Evolutionary conservation across 2,113 vertebrate genomes (phyloP).

Genomic region (Pipa parva): DNA sequence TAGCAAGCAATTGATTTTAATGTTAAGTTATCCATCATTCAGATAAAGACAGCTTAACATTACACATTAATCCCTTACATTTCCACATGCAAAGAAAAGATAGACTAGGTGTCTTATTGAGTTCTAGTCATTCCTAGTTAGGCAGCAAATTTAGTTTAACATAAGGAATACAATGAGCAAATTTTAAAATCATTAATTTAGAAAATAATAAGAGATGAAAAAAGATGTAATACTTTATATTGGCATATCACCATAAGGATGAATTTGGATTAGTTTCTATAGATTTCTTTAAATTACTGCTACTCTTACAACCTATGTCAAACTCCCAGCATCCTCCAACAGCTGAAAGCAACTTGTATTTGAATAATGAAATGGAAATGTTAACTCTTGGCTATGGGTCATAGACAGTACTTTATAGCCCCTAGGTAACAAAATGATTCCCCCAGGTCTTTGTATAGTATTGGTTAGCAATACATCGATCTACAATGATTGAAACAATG

Average conservation of each 20-base stretch:
- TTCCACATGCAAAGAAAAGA: not conserved
- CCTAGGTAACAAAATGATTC: too few species aligned
- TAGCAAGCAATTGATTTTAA: slow-evolving; percentile 50
- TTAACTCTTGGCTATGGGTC: too few species aligned
- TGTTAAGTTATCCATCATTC: slow-evolving; percentile 50
- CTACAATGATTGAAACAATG: not conserved
- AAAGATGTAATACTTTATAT: not conserved
- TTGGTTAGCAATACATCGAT: too few species aligned
- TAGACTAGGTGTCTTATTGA: not conserved
- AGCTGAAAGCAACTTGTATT: too few species aligned
- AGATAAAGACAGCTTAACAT: slow-evolving; percentile 38
- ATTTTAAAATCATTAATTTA: too few species aligned
- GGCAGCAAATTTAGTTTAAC: not conserved
- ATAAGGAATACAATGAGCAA: too few species aligned
- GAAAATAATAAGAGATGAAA: too few species aligned
- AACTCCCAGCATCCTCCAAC: too few species aligned
- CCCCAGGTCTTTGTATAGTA: too few species aligned
- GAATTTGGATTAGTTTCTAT: not conserved
- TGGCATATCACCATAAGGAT: not conserved
- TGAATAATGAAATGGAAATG: too few species aligned
- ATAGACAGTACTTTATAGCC: too few species aligned
- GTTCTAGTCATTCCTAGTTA: not conserved
- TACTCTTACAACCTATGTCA: too few species aligned
- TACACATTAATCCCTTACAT: slow-evolving; percentile 45
- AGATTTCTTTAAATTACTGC: not conserved